These are phyloP conservation scores for Esox niger DNA, from an alignment of 2,113 vertebrate genomes.

Conservation along the genomic window DNA sequence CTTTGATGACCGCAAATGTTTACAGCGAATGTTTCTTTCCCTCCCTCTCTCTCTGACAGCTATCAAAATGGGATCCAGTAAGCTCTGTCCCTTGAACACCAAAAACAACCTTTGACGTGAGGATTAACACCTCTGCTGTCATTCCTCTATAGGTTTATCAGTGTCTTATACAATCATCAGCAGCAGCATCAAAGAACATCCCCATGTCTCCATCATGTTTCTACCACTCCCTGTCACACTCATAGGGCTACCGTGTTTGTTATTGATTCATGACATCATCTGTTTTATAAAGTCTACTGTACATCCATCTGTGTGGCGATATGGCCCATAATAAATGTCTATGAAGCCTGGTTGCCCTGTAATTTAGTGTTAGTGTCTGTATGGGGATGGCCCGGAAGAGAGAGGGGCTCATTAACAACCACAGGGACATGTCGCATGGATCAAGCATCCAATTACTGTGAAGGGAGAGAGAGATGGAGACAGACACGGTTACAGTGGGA, in stretches of 20 bases:
- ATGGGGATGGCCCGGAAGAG: background rate
- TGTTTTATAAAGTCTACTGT: slow-evolving; percentile 16
- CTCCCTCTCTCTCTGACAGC: slow-evolving; percentile 38
- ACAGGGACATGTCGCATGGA: background rate
- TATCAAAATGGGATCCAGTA: slow-evolving; percentile 55
- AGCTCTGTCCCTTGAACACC: slow-evolving; percentile 47
- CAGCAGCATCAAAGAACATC: background rate
- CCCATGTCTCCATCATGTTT: background rate
- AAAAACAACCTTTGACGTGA: slow-evolving; percentile 35
- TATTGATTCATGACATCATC: slow-evolving; percentile 35
- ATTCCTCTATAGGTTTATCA: slow-evolving; percentile 5
- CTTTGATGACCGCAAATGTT: background rate
- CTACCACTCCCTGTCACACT: slow-evolving; percentile 9
- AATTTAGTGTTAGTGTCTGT: slow-evolving; percentile 10
- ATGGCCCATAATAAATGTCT: slow-evolving; percentile 42
- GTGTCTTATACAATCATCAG: background rate
- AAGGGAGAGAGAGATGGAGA: background rate
- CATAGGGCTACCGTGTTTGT: background rate
- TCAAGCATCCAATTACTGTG: background rate
- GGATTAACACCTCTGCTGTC: background rate
- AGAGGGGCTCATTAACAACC: background rate
- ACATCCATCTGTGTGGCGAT: slow-evolving; percentile 22
- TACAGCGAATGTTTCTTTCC: too few relatives aligned
- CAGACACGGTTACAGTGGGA: background rate
- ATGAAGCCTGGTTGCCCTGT: slow-evolving; percentile 21